Evolutionary conservation across 2,113 vertebrate genomes (phyloP).

Genomic region (Hydrolagus affinis): DNA sequence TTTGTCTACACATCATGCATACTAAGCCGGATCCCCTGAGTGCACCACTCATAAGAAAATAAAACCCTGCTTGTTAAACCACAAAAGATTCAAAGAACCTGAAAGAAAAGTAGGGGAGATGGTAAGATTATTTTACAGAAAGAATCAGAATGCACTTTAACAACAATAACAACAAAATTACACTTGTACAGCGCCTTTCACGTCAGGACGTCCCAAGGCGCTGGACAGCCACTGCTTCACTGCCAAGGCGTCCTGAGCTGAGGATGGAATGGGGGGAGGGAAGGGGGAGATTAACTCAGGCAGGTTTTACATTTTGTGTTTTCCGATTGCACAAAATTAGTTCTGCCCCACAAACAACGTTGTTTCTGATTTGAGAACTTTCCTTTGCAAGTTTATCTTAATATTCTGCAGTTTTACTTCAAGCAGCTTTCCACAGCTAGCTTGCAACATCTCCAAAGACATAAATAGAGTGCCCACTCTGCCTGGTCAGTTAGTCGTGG

Average conservation of each 20-base stretch:
- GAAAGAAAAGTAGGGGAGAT: not conserved
- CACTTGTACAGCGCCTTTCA: too few species aligned
- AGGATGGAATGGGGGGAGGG: too few species aligned
- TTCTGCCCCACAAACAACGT: not conserved
- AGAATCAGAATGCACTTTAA: too few species aligned
- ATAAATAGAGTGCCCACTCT: not conserved
- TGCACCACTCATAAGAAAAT: not conserved
- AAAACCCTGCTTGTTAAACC: not conserved
- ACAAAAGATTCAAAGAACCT: not conserved
- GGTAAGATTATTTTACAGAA: not conserved
- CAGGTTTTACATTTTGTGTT: not conserved
- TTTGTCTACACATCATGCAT: not conserved
- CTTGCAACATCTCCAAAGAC: too few species aligned
- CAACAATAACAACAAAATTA: too few species aligned
- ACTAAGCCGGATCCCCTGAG: not conserved
- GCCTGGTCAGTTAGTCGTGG: constrained; percentile 55
- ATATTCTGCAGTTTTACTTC: not conserved
- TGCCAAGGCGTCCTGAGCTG: too few species aligned
- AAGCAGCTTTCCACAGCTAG: not conserved
- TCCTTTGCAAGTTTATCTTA: not conserved
- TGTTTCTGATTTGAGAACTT: too few species aligned
- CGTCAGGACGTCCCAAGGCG: too few species aligned
- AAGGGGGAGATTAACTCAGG: too few species aligned
- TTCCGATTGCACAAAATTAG: not conserved
- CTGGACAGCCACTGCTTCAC: too few species aligned